Conservation (phyloP, 1,140 invertebrate species). For the Rhopalosiphum maidis region DNA sequence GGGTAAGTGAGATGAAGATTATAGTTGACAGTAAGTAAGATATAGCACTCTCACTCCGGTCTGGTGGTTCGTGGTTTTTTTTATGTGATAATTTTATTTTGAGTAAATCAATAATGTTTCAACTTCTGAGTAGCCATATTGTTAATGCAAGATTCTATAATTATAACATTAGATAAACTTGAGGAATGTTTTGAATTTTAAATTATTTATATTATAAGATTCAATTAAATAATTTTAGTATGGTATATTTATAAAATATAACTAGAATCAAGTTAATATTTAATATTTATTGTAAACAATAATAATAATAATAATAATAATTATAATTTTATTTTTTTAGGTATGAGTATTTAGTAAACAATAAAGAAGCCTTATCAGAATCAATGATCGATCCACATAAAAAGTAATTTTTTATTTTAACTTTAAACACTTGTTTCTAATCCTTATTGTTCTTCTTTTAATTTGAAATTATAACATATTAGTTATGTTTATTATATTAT, state of each 20-base stretch:
- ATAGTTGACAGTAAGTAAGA: too few species aligned
- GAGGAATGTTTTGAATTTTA: too few species aligned
- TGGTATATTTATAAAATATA: too few species aligned
- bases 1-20: too few species aligned
- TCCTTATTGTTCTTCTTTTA: neutral
- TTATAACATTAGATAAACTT: neutral
- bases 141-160: neutral
- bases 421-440: neutral
- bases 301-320: neutral
- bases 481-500: neutral
- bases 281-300: too few species aligned
- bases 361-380: conserved; percentile 62
- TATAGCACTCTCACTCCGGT: too few species aligned
- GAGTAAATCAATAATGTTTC: neutral
- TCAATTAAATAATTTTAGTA: too few species aligned
- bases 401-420: conserved; percentile 67
- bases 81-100: too few species aligned
- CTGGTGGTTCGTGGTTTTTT: too few species aligned
- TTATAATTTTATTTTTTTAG: conserved; percentile 59
- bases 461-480: neutral
- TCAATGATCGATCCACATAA: conserved; percentile 71
- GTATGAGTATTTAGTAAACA: conserved; percentile 63
- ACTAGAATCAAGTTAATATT: too few species aligned
- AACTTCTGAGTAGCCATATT: neutral
- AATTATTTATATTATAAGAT: too few species aligned